A percentile compares a stretch with the other conserved stretches of the same genome.
phyloP scores from a whole-genome alignment of 2,113 vertebrate genomes.

The Rhabdomys dilectus region DNA sequence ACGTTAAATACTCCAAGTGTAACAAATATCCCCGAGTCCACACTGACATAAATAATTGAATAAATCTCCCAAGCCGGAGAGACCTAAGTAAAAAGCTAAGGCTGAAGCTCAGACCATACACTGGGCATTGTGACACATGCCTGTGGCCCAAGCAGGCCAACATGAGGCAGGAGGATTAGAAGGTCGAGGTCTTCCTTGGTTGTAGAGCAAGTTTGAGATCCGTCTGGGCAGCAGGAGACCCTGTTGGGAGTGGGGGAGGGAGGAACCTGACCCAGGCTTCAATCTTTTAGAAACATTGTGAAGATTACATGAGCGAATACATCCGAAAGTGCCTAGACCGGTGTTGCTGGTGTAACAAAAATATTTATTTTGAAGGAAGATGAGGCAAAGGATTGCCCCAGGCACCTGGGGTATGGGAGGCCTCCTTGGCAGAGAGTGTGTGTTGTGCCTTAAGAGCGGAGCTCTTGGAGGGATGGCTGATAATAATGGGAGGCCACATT shows the following conservation, averaged over 20 bases:
- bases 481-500: background rate
- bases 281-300: background rate
- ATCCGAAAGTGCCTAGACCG: background rate
- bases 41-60: background rate
- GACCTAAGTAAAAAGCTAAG: background rate
- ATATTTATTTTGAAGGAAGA: conserved; percentile 49
- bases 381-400: background rate
- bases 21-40: background rate
- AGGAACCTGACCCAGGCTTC: background rate
- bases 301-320: background rate
- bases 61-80: background rate
- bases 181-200: background rate
- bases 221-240: background rate
- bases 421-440: background rate
- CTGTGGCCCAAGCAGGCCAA: background rate
- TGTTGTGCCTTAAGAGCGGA: background rate
- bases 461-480: background rate
- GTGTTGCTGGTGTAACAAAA: conserved; percentile 16
- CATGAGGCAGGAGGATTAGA: background rate
- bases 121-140: background rate
- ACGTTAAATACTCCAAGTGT: background rate
- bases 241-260: background rate
- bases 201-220: background rate
- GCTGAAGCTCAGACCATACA: background rate
- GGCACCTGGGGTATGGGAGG: background rate